Evolutionary conservation across 2,888 invertebrate genomes (phyloP), one percentile per base, ranked within the genome.

Genomic region (Andrena marginata): DNA sequence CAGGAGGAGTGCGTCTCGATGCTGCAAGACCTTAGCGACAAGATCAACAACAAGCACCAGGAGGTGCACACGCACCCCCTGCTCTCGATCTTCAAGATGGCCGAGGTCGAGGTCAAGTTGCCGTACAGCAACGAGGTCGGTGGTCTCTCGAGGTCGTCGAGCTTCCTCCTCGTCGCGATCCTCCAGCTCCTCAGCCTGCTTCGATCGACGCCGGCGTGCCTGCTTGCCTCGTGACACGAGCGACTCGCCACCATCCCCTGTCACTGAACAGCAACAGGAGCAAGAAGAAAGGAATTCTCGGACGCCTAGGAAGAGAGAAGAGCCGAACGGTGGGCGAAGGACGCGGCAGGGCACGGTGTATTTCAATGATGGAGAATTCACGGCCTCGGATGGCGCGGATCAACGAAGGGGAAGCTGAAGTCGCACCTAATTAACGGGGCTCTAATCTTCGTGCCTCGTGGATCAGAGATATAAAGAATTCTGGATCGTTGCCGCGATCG

Each of bases 21-120:
- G 85, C 95, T 98, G 85, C 97, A 97, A 94, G 96, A 96, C 85
- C 96, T 98, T 82, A 97, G 97, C 93, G 96, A 97, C 84, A 96
- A 97, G 92, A 98, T 98, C 93, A 98, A 98, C 95, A 96, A 97
- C 65, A 97, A 97, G 91, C 97, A 97, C 94, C 97, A 97, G 87
- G 97, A 98, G 92, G 97, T 98, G 88, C 97, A 97, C 92, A 97
- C 98, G 68, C 98, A 98, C 94, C 96, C 97, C 81, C 95, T 98
- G 51, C 95, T 98, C 78, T 98, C 98, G 89, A 98, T 98, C 94
- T 97, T 98, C 95, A 98, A 98, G 95, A 97, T 98, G 95, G 98
- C 98, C 72, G 98, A 98, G 95, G 98, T 98, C 72, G 98, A 98
- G 94, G 97, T 98, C 70, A 96, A 97, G 86, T 96, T 97, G 94